Evolutionary conservation across 2,113 vertebrate species (phyloP), one percentile per base, ranked within the genome.

Genomic region (Epinephelus lanceolatus): DNA sequence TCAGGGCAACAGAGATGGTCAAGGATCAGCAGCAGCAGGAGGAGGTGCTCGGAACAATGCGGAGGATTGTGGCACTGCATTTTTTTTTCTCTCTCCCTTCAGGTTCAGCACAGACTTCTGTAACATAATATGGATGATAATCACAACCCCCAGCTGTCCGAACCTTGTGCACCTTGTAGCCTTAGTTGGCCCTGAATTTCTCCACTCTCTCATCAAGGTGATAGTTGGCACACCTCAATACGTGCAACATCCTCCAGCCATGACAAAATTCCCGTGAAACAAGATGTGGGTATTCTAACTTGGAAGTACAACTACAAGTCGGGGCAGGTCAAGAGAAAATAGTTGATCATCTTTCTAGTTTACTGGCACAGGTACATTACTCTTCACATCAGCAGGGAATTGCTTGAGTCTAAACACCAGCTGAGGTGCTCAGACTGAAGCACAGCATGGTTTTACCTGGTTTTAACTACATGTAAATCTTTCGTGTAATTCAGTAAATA

Each of bases 51-150:
- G 30, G 72, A 94, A 95, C 94, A 95, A 96, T 93, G 93, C 81
- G 70, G 63, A 79, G 90, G 92, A 95, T 95, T 96, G 95, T 96
- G 78, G 67, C 80, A 55, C 72, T 71, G 57, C 42, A 23, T 62
- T 37, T 69, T 53, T 65, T 62, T 25, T 30, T 66, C 76, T 62
- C 62, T 23, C 18, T 19, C 27, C 21, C 0, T 77, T 78, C 23
- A 7, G 23, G 59, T 81, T 72, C 81, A 65, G 73, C 73, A 56
- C 80, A 88, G 78, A 87, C 82, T 72, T 84, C 70, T 87, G 95
- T 89, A 95, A 95, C 83, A 45, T 84, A 77, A 94, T 89, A 92
- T 73, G 67, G 63, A 85, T 88, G 91, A 88, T 90, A 92, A 88
- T 91, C 86, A 85, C 85, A 93, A 84, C 79, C 81, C 78, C 65